These are phyloP conservation scores for Oxycera nigricornis DNA, from an alignment of 2,888 invertebrate species.

Conservation along the genomic window DNA sequence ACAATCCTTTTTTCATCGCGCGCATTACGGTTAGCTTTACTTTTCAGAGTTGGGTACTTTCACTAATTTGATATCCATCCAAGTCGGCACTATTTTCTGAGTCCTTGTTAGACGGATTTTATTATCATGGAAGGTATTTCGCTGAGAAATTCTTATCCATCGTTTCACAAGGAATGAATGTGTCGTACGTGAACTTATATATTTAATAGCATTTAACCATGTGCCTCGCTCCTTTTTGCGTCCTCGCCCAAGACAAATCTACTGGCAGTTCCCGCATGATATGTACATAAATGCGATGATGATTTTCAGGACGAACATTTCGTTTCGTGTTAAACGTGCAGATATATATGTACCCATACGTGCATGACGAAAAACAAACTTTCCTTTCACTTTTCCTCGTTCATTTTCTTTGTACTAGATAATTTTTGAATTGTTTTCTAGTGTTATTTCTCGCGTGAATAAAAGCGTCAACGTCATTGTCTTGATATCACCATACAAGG, in stretches of 20 bases:
- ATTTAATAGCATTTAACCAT: slow-evolving; percentile 30
- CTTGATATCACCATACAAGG: too few relatives aligned
- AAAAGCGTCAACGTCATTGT: not conserved
- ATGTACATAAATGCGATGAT: not conserved
- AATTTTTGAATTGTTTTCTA: not conserved
- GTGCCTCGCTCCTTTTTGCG: not conserved
- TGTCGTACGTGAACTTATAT: slow-evolving; percentile 32
- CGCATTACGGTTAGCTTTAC: not conserved
- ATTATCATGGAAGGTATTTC: slow-evolving; percentile 46
- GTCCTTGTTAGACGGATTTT: slow-evolving; percentile 47
- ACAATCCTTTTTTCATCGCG: not conserved
- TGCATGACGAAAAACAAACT: not conserved
- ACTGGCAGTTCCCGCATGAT: not conserved
- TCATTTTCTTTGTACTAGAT: not conserved
- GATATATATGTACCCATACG: not conserved
- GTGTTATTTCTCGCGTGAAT: not conserved
- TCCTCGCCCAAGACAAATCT: not conserved
- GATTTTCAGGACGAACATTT: not conserved
- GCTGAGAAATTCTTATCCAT: slow-evolving; percentile 31
- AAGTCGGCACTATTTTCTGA: slow-evolving; percentile 32
- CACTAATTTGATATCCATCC: slow-evolving; percentile 36
- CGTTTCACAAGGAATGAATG: slow-evolving; percentile 4
- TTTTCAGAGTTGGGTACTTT: slow-evolving; percentile 5
- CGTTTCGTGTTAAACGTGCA: not conserved
- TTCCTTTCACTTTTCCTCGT: not conserved